Evolutionary conservation across 2,888 invertebrate genomes (phyloP).

Genomic region (Luffia ferchaultella): DNA sequence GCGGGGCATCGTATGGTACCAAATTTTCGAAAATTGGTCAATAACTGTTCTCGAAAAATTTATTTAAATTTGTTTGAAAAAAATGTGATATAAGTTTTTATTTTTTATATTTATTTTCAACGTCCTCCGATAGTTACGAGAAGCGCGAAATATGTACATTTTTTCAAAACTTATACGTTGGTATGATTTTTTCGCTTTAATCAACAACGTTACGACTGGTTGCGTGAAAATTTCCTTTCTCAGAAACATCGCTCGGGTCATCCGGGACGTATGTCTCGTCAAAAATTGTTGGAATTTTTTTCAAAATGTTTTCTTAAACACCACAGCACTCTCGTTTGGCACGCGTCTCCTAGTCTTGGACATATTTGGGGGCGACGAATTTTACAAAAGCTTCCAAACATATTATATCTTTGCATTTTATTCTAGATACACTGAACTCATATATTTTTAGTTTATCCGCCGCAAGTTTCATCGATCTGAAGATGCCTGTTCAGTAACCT

Average conservation of each 20-base stretch:
- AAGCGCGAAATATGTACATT: too few species aligned
- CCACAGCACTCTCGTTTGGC: conserved; percentile 4
- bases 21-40: too few species aligned
- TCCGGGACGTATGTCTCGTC: not conserved
- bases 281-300: not conserved
- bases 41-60: too few species aligned
- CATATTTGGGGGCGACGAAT: conserved; percentile 5
- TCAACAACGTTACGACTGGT: conserved; percentile 1
- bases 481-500: conserved; percentile 1
- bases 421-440: not conserved
- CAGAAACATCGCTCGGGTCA: conserved; percentile 1
- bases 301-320: conserved; percentile 2
- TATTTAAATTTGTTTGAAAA: too few species aligned
- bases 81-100: too few species aligned
- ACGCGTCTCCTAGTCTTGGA: conserved; percentile 3
- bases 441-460: conserved; percentile 5
- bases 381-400: conserved; percentile 4
- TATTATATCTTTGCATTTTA: not conserved
- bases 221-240: not conserved
- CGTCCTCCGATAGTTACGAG: too few species aligned
- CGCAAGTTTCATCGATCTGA: conserved; percentile 2
- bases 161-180: too few species aligned
- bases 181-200: not conserved
- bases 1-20: too few species aligned
- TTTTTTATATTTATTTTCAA: too few species aligned